Base-by-base conservation (phyloP, 2,113 vertebrate species). In the Alosa alosa region DNA sequence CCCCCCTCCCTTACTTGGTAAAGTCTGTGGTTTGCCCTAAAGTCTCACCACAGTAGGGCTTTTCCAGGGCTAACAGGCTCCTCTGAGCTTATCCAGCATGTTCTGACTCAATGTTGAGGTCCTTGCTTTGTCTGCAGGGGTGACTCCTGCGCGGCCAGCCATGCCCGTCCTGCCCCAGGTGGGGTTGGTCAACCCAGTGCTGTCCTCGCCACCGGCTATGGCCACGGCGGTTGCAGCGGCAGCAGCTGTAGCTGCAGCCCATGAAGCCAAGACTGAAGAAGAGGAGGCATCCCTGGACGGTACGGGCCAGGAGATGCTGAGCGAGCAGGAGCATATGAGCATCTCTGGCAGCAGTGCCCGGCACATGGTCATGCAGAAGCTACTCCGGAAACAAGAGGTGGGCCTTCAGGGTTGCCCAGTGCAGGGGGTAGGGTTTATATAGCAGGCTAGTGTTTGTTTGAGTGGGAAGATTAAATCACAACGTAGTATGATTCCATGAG, bases 281-380 rank as follows among this genome's bases (percentile, higher is more conserved):
- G 96, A 96, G 85, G 97, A 96, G 82, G 91, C 93, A 0, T 93
- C 95, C 36, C 94, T 94, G 0, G 97, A 98, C 11, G 95, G 96
- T 0, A 96, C 96, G 87, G 89, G 96, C 84, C 95, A 95, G 0
- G 97, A 98, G 95, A 97, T 98, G 93, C 94, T 99, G 85, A 98
- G 97, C 0, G 96, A 99, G 44, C 97, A 99, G 94, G 97, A 98
- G 86, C 96, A 97, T 92, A 96, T 98, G 96, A 98, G 97, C 94
- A 98, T 99, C 75, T 98, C 97, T 0, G 97, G 97, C 85, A 98
- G 97, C 94, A 97, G 96, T 0, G 97, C 97, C 72, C 92, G 97
- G 0, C 97, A 98, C 90, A 98, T 97, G 97, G 97, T 97, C 75
- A 97, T 97, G 96, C 96, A 97, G 93, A 97, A 97, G 46, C 88